Evolutionary conservation across 2,113 vertebrate genomes (phyloP).

Genomic region (Myotis davidii): DNA sequence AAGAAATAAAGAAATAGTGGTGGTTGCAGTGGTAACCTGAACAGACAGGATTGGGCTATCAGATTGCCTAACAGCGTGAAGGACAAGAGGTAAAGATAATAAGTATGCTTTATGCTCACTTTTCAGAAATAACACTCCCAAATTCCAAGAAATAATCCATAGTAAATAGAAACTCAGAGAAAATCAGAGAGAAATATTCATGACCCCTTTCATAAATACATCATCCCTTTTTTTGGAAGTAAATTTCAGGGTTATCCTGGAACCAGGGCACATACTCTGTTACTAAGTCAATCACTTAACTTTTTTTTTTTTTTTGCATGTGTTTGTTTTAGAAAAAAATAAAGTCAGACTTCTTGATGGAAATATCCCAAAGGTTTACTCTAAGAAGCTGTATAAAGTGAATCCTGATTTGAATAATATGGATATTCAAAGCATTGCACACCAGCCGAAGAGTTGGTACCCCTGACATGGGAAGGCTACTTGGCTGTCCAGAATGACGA

Average conservation of each 20-base stretch:
- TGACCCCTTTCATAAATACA: not conserved
- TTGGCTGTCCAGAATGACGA: not conserved
- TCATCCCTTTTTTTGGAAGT: not conserved
- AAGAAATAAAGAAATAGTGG: slow-evolving; percentile 60
- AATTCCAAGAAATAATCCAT: not conserved
- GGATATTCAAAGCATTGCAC: not conserved
- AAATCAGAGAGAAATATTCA: not conserved
- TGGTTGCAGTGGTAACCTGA: slow-evolving; percentile 23
- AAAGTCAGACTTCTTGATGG: not conserved
- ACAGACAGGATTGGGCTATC: not conserved
- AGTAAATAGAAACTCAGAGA: not conserved
- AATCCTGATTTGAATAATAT: not conserved
- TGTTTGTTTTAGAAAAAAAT: not conserved
- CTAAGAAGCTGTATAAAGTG: not conserved
- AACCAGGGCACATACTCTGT: not conserved
- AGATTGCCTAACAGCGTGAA: slow-evolving; percentile 1
- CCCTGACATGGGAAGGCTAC: not conserved
- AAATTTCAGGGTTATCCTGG: not conserved
- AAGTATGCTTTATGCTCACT: not conserved
- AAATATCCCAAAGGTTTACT: not conserved
- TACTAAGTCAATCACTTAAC: not conserved
- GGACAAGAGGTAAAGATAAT: not conserved
- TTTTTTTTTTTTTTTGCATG: not conserved
- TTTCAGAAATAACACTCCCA: not conserved
- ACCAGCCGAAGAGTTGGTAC: not conserved